Evolutionary conservation across 2,888 invertebrate species (phyloP).

Genomic region (Diarsia mendica): DNA sequence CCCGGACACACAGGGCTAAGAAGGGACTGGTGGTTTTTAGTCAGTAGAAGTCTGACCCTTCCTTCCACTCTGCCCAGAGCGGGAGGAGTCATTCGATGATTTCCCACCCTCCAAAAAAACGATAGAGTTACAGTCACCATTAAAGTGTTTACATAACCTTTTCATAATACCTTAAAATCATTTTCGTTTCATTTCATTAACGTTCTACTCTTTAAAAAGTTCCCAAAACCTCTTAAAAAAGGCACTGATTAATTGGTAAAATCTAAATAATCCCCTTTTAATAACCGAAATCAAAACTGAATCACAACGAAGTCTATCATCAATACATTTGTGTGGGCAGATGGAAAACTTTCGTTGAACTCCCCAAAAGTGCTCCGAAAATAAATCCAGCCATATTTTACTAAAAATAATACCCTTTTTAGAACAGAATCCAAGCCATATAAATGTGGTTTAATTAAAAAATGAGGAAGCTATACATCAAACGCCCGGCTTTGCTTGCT

Average conservation of each 20-base stretch:
- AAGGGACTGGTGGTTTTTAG: too few species aligned
- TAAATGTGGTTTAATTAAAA: conserved; percentile 67
- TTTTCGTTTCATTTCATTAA: background rate
- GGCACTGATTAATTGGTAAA: conserved; percentile 21
- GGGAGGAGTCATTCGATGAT: too few species aligned
- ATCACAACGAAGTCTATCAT: conserved; percentile 20
- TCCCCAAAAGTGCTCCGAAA: conserved; percentile 32
- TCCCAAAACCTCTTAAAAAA: conserved; percentile 9
- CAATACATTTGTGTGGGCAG: conserved; percentile 32
- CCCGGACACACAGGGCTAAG: too few species aligned
- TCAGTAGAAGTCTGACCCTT: too few species aligned
- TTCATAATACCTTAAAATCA: too few species aligned
- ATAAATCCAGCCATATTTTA: conserved; percentile 41
- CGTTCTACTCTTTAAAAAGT: background rate
- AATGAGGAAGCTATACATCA: conserved; percentile 60
- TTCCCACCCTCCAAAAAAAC: too few species aligned
- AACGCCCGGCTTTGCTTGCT: conserved; percentile 40
- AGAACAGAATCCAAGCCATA: conserved; percentile 61
- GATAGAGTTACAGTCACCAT: too few species aligned
- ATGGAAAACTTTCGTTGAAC: conserved; percentile 29
- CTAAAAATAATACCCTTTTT: conserved; percentile 39
- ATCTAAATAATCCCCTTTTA: conserved; percentile 36
- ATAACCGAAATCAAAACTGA: conserved; percentile 32
- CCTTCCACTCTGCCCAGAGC: too few species aligned
- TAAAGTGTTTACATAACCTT: too few species aligned